Conservation (phyloP, 2,797 vertebrate species). For the Hybognathus amarus region DNA sequence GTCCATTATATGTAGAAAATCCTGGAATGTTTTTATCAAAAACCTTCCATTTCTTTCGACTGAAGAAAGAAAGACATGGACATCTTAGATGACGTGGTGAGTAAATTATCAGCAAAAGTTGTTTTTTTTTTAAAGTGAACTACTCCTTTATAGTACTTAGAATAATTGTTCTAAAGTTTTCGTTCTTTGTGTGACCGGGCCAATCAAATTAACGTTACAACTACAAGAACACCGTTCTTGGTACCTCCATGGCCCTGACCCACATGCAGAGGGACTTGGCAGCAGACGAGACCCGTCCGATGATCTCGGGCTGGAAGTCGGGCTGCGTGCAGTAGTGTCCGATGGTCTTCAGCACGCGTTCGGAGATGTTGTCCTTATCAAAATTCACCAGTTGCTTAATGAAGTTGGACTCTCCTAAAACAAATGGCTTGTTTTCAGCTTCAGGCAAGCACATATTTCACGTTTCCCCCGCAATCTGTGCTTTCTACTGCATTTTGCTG, state of each 20-base stretch:
- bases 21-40: too few relatives aligned
- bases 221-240: not conserved
- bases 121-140: too few relatives aligned
- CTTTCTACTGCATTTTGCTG: slow-evolving; percentile 35
- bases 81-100: too few relatives aligned
- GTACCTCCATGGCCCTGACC: slow-evolving; percentile 92
- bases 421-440: slow-evolving; percentile 39
- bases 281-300: slow-evolving; percentile 86
- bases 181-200: not conserved
- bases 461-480: slow-evolving; percentile 11
- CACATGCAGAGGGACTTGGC: slow-evolving; percentile 94
- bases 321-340: slow-evolving; percentile 83
- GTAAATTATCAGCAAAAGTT: too few relatives aligned
- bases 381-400: slow-evolving; percentile 89
- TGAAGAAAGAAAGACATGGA: too few relatives aligned
- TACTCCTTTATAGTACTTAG: not conserved
- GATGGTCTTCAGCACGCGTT: slow-evolving; percentile 86
- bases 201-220: not conserved
- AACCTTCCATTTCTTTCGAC: too few relatives aligned
- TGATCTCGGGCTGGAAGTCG: slow-evolving; percentile 88
- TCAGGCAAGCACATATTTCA: slow-evolving; percentile 35
- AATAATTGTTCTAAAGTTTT: not conserved
- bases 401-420: slow-evolving; percentile 86
- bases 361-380: slow-evolving; percentile 90
- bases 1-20: too few relatives aligned